Percentiles rank a stretch among this genome's conserved stretches.
phyloP scores from a whole-genome alignment of 2,113 vertebrate genomes.

The Tragelaphus buxtoni region DNA sequence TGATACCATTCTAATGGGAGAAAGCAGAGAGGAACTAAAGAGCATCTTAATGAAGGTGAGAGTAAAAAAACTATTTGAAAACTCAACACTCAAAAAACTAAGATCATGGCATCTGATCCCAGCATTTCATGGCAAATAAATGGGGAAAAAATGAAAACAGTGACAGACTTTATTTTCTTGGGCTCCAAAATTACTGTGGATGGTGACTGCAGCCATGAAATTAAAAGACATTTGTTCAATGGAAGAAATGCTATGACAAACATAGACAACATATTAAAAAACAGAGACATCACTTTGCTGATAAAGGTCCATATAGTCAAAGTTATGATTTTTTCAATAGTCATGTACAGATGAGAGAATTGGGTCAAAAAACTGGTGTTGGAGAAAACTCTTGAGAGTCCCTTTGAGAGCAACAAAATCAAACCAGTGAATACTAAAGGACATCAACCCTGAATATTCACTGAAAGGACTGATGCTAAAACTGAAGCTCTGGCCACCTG shows the following conservation, averaged over 20 bases:
- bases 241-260: neutral
- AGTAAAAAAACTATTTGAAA: neutral
- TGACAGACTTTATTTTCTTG: neutral
- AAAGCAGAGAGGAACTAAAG: neutral
- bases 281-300: neutral
- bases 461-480: neutral
- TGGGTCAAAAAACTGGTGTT: neutral
- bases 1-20: neutral
- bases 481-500: neutral
- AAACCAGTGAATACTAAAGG: neutral
- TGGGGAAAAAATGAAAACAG: neutral
- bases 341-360: neutral
- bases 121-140: neutral
- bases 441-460: neutral
- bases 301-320: neutral
- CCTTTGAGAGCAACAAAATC: neutral
- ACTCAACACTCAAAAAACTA: neutral
- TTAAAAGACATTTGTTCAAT: neutral
- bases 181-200: neutral
- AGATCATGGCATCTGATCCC: neutral
- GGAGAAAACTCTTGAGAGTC: neutral
- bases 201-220: neutral
- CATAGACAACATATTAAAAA: neutral
- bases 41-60: neutral
- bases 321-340: neutral